A percentile compares a stretch with the other conserved stretches of the same genome.
phyloP scores from a whole-genome alignment of 2,888 invertebrate genomes.

The Ceratothoa steindachneri region DNA sequence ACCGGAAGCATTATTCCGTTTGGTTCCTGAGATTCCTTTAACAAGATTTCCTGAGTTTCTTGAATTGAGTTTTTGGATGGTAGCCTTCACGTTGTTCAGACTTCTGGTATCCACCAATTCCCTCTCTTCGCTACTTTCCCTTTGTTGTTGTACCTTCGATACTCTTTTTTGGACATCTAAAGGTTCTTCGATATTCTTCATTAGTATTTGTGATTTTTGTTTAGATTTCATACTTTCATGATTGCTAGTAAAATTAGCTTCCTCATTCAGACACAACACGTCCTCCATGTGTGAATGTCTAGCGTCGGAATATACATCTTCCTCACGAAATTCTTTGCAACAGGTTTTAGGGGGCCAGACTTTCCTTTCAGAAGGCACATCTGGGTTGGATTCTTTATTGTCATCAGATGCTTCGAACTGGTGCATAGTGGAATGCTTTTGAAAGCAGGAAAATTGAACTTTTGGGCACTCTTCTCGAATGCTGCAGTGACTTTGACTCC shows the following conservation, averaged over 20 bases:
- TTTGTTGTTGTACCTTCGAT: neutral
- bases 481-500: neutral
- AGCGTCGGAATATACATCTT: neutral
- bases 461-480: neutral
- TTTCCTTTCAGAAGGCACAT: conserved; percentile 5
- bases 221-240: neutral
- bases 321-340: neutral
- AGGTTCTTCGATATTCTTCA: neutral
- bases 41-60: conserved; percentile 5
- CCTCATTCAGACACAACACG: neutral
- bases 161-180: neutral
- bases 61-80: neutral
- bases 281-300: neutral
- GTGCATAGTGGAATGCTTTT: neutral
- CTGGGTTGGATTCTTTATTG: neutral
- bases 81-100: neutral
- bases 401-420: neutral
- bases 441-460: neutral
- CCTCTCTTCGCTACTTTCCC: neutral
- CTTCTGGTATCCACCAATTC: neutral
- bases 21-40: neutral
- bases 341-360: neutral
- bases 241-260: neutral
- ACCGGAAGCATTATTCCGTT: neutral
- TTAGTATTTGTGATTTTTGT: neutral